Base-by-base conservation (phyloP, 1,140 invertebrate genomes). In the Stenopsyche tienmushanensis region DNA sequence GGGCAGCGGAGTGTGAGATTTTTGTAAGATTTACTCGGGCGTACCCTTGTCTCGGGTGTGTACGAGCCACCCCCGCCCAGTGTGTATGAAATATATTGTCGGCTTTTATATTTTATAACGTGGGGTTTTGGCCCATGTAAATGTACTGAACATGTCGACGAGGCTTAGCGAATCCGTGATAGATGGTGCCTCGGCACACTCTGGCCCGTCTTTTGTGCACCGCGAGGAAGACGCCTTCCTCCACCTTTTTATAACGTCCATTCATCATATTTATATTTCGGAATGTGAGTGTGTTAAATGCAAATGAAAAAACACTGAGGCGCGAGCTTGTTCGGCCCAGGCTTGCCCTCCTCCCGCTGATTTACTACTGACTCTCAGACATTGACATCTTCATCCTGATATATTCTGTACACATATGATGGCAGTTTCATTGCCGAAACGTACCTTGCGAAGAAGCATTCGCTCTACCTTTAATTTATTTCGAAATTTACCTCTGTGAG, bases 51-150 rank as follows among this genome's bases (percentile, higher is more conserved):
- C 25, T 57, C n/a, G 10, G n/a, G 53, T 53, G 3, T 21, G 18
- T 53, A 21, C n/a, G n/a, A 52, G 15, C 21, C 53, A 2, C 53
- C 53, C 53, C 53, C 53, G 26, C 26, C 18, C 10, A 57, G 5
- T 34, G 21, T 57, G 53, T 29, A 57, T 57, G 53, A 57, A 57
- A 57, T 57, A 57, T 57, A 57, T 34, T 57, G 53, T 57, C 34
- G 24, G 24, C 53, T 57, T 47, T 57, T 57, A 57, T 57, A 39
- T 57, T 57, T 57, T 57, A 57, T 57, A 29, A 29, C 24, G 53
- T 5, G 53, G 53, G 53, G 24, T 7, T 20, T 3, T 8, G 53
- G 21, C 34, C 53, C 53, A 29, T 57, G 53, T 57, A 57, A 57
- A 57, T 57, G 53, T 57, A 57, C 24, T 15, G 34, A 57, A 57